These are phyloP conservation scores for Aethes cnicana DNA, from an alignment of 2,888 invertebrate genomes.

Conservation along the genomic window DNA sequence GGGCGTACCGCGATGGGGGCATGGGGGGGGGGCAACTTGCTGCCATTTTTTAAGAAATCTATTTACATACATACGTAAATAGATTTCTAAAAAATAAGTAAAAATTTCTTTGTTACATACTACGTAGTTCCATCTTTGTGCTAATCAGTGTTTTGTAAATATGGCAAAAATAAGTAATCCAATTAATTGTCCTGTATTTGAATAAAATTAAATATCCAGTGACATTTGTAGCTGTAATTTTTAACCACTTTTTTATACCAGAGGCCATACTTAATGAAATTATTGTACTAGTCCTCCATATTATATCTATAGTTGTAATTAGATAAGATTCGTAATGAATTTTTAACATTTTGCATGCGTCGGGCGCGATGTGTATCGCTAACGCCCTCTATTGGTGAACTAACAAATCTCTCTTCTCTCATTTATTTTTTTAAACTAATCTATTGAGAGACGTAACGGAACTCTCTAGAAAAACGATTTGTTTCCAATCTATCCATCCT, in stretches of 20 bases:
- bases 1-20: too few relatives aligned
- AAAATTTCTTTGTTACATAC: background rate
- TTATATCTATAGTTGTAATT: constrained; percentile 11
- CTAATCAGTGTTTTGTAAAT: constrained; percentile 37
- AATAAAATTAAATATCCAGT: constrained; percentile 1
- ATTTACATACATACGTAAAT: background rate
- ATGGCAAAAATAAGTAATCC: constrained; percentile 6
- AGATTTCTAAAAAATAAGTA: background rate
- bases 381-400: constrained; percentile 6
- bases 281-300: constrained; percentile 55
- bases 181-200: constrained; percentile 19
- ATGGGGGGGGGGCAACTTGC: too few relatives aligned
- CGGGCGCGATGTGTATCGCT: background rate
- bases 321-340: background rate
- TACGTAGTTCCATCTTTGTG: constrained; percentile 2
- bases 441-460: too few relatives aligned
- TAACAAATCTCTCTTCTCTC: too few relatives aligned
- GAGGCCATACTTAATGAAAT: constrained; percentile 67
- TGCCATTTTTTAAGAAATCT: too few relatives aligned
- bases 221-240: background rate
- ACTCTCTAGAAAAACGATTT: too few relatives aligned
- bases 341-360: background rate
- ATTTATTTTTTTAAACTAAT: too few relatives aligned
- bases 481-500: too few relatives aligned
- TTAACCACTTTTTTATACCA: constrained; percentile 39